Conservation (phyloP, 2,888 invertebrate species). For the Drosophila phalerata region DNA sequence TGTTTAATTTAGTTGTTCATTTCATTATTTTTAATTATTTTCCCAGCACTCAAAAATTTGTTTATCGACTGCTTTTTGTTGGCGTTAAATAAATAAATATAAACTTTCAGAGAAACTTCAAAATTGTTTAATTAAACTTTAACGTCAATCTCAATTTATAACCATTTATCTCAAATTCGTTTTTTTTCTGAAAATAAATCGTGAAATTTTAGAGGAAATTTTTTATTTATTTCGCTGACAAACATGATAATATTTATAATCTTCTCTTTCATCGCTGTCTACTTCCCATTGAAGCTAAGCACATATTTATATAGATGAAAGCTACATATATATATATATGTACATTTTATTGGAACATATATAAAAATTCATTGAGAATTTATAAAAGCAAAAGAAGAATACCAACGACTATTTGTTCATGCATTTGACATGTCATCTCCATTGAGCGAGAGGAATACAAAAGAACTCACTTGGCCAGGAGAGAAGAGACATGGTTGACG, state of each 20-base stretch:
- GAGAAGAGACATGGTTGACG: conserved; percentile 2
- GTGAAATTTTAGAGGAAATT: background rate
- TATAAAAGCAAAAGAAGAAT: conserved; percentile 29
- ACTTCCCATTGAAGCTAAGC: background rate
- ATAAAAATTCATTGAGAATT: conserved; percentile 48
- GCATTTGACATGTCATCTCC: conserved; percentile 66
- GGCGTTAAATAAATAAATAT: background rate
- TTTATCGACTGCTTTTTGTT: background rate
- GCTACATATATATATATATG: conserved; percentile 2
- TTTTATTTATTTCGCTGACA: conserved; percentile 7
- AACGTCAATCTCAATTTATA: background rate
- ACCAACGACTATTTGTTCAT: conserved; percentile 59
- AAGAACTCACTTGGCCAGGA: conserved; percentile 37
- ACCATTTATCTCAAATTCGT: background rate
- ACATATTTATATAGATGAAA: background rate
- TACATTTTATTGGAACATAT: conserved; percentile 22
- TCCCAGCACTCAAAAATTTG: too few relatives aligned
- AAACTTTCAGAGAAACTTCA: background rate
- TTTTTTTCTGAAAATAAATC: background rate
- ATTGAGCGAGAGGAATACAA: conserved; percentile 50
- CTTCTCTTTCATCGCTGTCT: background rate
- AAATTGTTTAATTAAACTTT: too few relatives aligned
- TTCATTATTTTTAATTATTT: too few relatives aligned
- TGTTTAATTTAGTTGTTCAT: too few relatives aligned
- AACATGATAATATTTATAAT: conserved; percentile 10